Evolutionary conservation across 2,888 invertebrate genomes (phyloP).

Genomic region (Cacoxenus indagator): DNA sequence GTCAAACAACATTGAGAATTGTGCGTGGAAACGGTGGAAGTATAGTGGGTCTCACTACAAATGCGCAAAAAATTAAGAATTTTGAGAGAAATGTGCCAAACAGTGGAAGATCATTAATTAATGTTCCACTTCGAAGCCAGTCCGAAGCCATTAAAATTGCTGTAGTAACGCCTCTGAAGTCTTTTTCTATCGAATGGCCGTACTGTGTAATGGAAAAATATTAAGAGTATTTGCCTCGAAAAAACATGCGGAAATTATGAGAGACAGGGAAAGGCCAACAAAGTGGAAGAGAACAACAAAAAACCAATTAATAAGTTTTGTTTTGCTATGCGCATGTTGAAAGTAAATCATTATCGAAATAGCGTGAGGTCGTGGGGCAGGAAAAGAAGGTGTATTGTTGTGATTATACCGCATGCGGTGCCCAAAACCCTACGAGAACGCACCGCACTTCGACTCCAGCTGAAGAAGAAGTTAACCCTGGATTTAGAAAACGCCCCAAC

Average conservation of each 20-base stretch:
- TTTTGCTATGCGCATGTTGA: conserved; percentile 50
- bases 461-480: conserved; percentile 19
- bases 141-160: background rate
- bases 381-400: conserved; percentile 54
- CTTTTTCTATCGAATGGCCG: conserved; percentile 28
- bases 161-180: background rate
- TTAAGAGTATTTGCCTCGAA: conserved; percentile 35
- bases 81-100: conserved; percentile 33
- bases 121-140: conserved; percentile 40
- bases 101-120: conserved; percentile 62
- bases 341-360: conserved; percentile 11
- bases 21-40: background rate
- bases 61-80: background rate
- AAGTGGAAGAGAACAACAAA: conserved; percentile 16
- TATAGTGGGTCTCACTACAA: no score
- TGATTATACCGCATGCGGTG: conserved; percentile 39
- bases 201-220: conserved; percentile 40
- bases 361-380: conserved; percentile 31
- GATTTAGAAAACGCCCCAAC: background rate
- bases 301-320: conserved; percentile 64
- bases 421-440: background rate
- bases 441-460: background rate
- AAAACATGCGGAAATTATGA: conserved; percentile 53
- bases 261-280: conserved; percentile 20
- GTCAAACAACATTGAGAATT: background rate